These are phyloP conservation scores for Apodemia mormo DNA, from an alignment of 2,888 invertebrate species.

Conservation along the genomic window DNA sequence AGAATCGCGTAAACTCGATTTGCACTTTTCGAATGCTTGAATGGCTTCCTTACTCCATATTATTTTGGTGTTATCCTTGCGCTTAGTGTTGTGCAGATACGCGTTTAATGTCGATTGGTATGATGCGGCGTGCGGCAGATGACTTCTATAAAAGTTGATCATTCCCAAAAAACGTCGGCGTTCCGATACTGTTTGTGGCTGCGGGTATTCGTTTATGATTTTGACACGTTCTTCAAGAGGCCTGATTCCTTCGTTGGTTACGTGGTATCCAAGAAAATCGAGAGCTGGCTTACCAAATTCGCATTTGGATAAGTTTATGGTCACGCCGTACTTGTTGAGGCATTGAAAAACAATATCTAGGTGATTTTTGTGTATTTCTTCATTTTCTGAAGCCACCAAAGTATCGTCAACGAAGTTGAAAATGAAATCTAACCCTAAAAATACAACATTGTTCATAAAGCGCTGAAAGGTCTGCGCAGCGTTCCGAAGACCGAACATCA, in stretches of 20 bases:
- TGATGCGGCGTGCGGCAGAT: neutral
- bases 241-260: conserved; percentile 16
- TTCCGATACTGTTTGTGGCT: neutral
- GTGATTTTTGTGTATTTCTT: conserved; percentile 18
- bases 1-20: too few relatives aligned
- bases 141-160: neutral
- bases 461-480: conserved; percentile 18
- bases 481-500: neutral
- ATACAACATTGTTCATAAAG: conserved; percentile 21
- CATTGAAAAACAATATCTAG: too few relatives aligned
- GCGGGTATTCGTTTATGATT: too few relatives aligned
- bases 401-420: conserved; percentile 27
- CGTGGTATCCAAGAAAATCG: conserved; percentile 24
- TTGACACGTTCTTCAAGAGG: conserved; percentile 23
- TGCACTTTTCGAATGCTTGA: too few relatives aligned
- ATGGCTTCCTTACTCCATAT: too few relatives aligned
- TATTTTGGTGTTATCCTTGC: too few relatives aligned
- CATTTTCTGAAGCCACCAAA: conserved; percentile 12
- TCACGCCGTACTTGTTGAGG: too few relatives aligned
- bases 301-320: too few relatives aligned
- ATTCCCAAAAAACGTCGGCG: neutral
- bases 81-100: too few relatives aligned
- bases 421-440: conserved; percentile 26
- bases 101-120: neutral
- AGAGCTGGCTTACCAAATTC: conserved; percentile 12